A percentile compares a stretch with the other conserved stretches of the same genome.
These are phyloP conservation scores for Drosophila demipolita DNA, from an alignment of 2,888 invertebrate species.

Conservation along the genomic window DNA sequence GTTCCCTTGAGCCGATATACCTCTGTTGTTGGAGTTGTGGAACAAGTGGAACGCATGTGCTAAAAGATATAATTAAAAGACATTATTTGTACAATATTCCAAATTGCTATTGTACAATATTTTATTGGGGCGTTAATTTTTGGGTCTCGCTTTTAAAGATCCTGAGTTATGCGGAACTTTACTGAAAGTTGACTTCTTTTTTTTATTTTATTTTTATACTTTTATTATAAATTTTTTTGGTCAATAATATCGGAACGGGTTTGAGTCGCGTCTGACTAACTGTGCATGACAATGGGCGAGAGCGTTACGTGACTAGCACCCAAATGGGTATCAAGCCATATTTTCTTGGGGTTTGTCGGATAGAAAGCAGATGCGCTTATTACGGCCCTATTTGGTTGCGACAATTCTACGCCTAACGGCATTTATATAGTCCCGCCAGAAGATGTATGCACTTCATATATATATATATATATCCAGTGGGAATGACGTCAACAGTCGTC, in stretches of 20 bases:
- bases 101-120: constrained; percentile 10
- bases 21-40: constrained; percentile 14
- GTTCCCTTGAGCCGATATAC: constrained; percentile 17
- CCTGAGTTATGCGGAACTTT: constrained; percentile 5
- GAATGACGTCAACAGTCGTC: constrained; percentile 48
- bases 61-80: constrained; percentile 19
- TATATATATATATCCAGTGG: background rate
- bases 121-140: constrained; percentile 58
- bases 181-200: constrained; percentile 1
- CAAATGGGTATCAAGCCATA: constrained; percentile 25
- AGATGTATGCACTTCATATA: background rate
- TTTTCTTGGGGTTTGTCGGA: constrained; percentile 28
- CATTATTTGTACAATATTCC: background rate
- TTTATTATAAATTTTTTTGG: constrained; percentile 26
- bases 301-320: constrained; percentile 70
- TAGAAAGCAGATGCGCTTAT: constrained; percentile 74
- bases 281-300: constrained; percentile 69
- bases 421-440: constrained; percentile 31
- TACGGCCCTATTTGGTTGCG: constrained; percentile 70
- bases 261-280: constrained; percentile 59
- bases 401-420: constrained; percentile 53
- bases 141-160: background rate
- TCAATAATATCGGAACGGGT: constrained; percentile 23
- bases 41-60: constrained; percentile 37
- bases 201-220: constrained; percentile 2